These are phyloP conservation scores for Cephalotes varians DNA, from an alignment of 2,888 invertebrate species.

Conservation along the genomic window DNA sequence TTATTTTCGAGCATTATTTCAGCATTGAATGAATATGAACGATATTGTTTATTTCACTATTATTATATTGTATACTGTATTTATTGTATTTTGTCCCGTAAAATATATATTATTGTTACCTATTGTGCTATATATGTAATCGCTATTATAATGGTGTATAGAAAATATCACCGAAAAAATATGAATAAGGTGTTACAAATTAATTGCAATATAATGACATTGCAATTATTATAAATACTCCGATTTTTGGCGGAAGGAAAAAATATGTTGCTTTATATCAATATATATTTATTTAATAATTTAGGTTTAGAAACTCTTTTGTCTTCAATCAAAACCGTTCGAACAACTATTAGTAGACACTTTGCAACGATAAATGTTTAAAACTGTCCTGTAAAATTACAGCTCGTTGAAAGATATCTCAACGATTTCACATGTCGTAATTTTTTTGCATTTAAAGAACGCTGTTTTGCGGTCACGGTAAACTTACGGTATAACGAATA, in stretches of 20 bases:
- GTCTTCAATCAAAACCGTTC: neutral
- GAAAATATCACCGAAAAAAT: neutral
- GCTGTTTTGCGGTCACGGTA: neutral
- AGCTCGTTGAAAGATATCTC: neutral
- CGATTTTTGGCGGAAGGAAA: neutral
- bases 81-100: neutral
- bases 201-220: neutral
- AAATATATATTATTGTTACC: neutral
- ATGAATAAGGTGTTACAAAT: neutral
- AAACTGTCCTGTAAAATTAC: neutral
- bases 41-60: neutral
- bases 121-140: neutral
- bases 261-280: neutral
- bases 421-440: neutral
- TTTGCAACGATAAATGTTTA: neutral
- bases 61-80: neutral
- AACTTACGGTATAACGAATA: constrained; percentile 1
- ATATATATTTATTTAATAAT: constrained; percentile 9
- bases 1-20: constrained; percentile 3
- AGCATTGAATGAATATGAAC: neutral
- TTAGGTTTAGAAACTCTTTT: neutral
- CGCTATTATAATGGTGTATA: neutral
- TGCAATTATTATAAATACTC: neutral
- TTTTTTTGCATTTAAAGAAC: neutral
- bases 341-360: neutral